phyloP scores from a whole-genome alignment of 2,888 invertebrate species.

The Heliconius aoede region DNA sequence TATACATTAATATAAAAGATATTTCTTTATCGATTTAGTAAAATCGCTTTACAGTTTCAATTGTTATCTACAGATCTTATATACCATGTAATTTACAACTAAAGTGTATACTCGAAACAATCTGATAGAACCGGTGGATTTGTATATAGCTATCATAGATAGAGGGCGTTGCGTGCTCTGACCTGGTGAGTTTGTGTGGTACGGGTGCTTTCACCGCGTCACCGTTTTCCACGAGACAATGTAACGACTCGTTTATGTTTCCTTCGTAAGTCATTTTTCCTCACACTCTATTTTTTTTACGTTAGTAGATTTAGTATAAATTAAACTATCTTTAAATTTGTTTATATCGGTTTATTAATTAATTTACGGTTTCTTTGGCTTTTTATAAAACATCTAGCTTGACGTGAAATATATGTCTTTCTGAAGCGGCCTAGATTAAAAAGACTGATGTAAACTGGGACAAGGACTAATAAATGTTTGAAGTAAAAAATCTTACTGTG shows the following conservation, averaged over 20 bases:
- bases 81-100: slow-evolving; percentile 32
- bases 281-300: background rate
- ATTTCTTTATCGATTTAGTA: background rate
- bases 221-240: slow-evolving; percentile 45
- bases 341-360: no score
- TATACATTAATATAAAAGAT: no score
- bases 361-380: background rate
- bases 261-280: slow-evolving; percentile 40
- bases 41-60: background rate
- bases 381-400: background rate
- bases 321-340: background rate
- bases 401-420: background rate
- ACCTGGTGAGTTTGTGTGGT: slow-evolving; percentile 45
- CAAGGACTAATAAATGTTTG: background rate
- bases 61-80: slow-evolving; percentile 13
- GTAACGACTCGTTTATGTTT: slow-evolving; percentile 43
- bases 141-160: slow-evolving; percentile 58
- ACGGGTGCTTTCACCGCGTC: slow-evolving; percentile 43
- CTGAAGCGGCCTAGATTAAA: background rate
- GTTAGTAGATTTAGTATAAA: background rate
- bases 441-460: background rate
- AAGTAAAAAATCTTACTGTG: slow-evolving; percentile 1
- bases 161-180: slow-evolving; percentile 47
- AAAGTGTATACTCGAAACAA: slow-evolving; percentile 45
- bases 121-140: slow-evolving; percentile 65